These are phyloP conservation scores for Volucella zonaria DNA, from an alignment of 2,888 invertebrate genomes.

Conservation along the genomic window DNA sequence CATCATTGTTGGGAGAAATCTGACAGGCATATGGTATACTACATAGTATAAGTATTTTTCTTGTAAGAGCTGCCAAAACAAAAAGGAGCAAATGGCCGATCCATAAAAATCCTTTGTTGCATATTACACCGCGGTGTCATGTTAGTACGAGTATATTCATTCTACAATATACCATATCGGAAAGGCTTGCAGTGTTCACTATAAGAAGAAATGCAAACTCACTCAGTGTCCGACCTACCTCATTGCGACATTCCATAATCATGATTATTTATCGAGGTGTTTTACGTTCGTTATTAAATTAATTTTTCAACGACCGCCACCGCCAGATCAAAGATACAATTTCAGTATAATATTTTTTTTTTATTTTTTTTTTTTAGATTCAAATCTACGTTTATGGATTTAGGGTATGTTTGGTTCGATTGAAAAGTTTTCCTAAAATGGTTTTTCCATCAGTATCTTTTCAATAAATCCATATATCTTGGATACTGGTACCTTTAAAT, in stretches of 20 bases:
- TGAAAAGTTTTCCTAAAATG: background rate
- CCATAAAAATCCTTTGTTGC: constrained; percentile 20
- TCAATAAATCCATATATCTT: too few species aligned
- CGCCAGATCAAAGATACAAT: constrained; percentile 27
- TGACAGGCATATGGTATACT: background rate
- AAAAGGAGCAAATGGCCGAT: background rate
- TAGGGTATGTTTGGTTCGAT: constrained; percentile 15
- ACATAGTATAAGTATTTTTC: background rate
- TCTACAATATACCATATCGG: background rate
- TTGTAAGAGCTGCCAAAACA: constrained; percentile 9
- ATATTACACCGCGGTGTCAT: background rate
- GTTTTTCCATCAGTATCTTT: too few species aligned
- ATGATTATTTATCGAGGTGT: constrained; percentile 81
- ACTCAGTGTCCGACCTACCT: constrained; percentile 45
- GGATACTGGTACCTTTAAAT: too few species aligned
- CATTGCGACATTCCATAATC: constrained; percentile 80
- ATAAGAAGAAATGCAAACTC: constrained; percentile 4
- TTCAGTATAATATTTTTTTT: constrained; percentile 23
- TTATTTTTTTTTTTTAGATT: background rate
- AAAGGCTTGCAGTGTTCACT: background rate
- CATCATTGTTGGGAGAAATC: background rate
- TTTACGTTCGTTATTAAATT: constrained; percentile 76
- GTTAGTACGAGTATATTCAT: background rate
- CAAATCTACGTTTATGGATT: background rate
- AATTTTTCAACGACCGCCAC: constrained; percentile 41